Evolutionary conservation across 2,888 invertebrate genomes (phyloP), one percentile per base, ranked within the genome.

Genomic region (Lithophane leautieri): DNA sequence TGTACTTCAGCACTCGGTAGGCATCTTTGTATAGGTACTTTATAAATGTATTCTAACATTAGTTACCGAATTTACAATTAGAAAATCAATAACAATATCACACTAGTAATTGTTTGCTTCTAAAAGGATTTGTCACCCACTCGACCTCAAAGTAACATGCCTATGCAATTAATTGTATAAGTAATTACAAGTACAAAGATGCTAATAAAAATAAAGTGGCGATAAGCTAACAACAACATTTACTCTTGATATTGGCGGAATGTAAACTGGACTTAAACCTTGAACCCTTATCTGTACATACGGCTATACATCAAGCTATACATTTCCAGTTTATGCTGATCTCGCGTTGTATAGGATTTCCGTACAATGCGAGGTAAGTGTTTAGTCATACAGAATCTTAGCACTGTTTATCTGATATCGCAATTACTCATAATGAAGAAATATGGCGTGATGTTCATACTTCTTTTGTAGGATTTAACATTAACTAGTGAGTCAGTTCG

Each of bases 261-360:
- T 76, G 77, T 68, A 70, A 70, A 84, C 70, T 56, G 56, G 47
- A 66, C 65, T 56, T 34, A 12, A 73, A 65, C 85, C 77, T 82
- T 84, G 82, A 84, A 76, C 82, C 63, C 47, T 76, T 76, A 76
- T 84, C 72, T 22, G 22, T 63, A 19, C 62, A 58, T 80, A n/a
- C n/a, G n/a, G n/a, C n/a, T n/a, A n/a, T n/a, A n/a, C n/a, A n/a
- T n/a, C n/a, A n/a, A n/a, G n/a, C n/a, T n/a, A n/a, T n/a, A n/a
- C n/a, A n/a, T n/a, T n/a, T n/a, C n/a, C n/a, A n/a, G n/a, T n/a
- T n/a, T n/a, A n/a, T n/a, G n/a, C n/a, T n/a, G n/a, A n/a, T n/a
- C n/a, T n/a, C n/a, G n/a, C n/a, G n/a, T n/a, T n/a, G n/a, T n/a
- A n/a, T n/a, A n/a, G n/a, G n/a, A n/a, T n/a, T n/a, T n/a, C n/a